Base-by-base conservation (phyloP, 2,888 invertebrate genomes). In the Drosophila yooni region DNA sequence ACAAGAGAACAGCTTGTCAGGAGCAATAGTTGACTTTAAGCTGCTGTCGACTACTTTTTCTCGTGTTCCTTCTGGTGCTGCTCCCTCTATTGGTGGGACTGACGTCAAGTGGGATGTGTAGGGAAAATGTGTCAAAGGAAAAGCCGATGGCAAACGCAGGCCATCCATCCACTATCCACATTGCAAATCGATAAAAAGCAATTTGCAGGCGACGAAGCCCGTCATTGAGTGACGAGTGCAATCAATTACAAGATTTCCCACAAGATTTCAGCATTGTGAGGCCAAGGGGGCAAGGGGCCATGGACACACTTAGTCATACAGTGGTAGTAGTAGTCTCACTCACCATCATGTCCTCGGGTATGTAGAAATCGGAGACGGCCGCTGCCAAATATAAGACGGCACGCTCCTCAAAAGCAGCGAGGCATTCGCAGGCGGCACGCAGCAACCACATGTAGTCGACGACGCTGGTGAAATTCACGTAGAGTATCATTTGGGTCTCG, bases 361-460 rank as follows among this genome's bases (percentile, higher is more conserved):
- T 96, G 93, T 99, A 99, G 94, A 99, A 99, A 94, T 99, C 99
- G 0, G 99, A 99, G 0, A 99, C 99, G 5, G 99, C 99, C 2
- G 99, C 99, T 25, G 99, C 99, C 63, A 99, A 94, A 93, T 98
- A 99, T n/a, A 99, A 93, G 84, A 99, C 92, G 0, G 97, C 97
- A 36, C 94, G 94, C 0, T 95, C 92, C 10, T 96, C 96, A 56
- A 96, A 94, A 52, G 94, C 93, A 15, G 96, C 95, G 70, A 99
- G 94, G 78, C 96, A 95, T 93, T 97, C 96, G 89, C 98, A 97
- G 27, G 96, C 96, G 18, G 96, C 97, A 75, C 97, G 94, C 78
- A 99, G 93, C 71, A 98, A 94, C 97, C 98, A 98, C 92, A 99
- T 96, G 94, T 99, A 99, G 89, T 99, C 99, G 0, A 96, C 95